These are phyloP conservation scores for Bombus sibiricus DNA, from an alignment of 1,140 invertebrate species.

Conservation along the genomic window DNA sequence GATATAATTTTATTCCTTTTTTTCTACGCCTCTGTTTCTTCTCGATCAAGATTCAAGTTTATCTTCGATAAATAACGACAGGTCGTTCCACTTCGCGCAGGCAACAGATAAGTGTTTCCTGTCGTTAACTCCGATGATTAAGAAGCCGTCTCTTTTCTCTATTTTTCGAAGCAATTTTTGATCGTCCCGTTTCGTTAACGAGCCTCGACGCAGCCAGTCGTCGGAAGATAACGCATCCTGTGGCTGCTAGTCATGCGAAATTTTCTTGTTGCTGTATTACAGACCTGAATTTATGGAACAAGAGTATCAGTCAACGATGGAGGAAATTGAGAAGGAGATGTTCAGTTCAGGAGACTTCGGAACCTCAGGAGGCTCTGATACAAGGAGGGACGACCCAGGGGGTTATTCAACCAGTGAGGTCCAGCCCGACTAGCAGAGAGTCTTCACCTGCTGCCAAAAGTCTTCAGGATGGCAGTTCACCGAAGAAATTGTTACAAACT, in stretches of 20 bases:
- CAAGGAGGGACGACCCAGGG: constrained; percentile 76
- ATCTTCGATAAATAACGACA: constrained; percentile 54
- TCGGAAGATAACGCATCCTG: constrained; percentile 10
- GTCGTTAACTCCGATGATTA: constrained; percentile 51
- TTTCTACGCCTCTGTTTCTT: neutral
- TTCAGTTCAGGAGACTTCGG: constrained; percentile 84
- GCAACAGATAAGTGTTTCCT: constrained; percentile 61
- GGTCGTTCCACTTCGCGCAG: constrained; percentile 41
- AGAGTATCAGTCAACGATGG: constrained; percentile 89
- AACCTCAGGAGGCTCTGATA: constrained; percentile 76
- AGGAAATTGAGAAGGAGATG: constrained; percentile 87
- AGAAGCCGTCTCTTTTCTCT: neutral
- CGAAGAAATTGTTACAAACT: constrained; percentile 84
- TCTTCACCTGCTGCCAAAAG: constrained; percentile 77
- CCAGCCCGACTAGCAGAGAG: constrained; percentile 79
- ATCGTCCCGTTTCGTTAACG: constrained; percentile 17
- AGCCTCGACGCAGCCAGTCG: neutral
- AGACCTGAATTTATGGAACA: constrained; percentile 88
- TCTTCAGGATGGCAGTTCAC: constrained; percentile 69
- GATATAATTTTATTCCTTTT: constrained; percentile 33
- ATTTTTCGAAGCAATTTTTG: neutral
- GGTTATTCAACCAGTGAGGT: constrained; percentile 74
- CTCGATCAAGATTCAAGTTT: constrained; percentile 40
- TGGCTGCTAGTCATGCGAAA: neutral
- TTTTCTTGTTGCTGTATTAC: constrained; percentile 72